Conservation (phyloP, 2,113 vertebrate genomes). For the Nothocercus nigrocapillus region DNA sequence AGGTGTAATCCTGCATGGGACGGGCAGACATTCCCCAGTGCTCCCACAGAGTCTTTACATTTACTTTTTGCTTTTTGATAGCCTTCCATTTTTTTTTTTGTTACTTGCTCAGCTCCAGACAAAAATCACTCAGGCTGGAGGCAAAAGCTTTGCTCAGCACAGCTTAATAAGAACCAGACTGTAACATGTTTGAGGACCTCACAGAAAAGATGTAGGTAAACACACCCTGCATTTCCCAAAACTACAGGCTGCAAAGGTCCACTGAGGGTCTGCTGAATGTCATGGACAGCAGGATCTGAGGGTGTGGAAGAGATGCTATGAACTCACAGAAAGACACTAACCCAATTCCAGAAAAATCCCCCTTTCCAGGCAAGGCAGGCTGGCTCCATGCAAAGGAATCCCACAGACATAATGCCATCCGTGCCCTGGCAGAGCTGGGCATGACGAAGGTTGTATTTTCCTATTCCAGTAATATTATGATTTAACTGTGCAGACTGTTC, state of each 20-base stretch:
- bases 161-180: not conserved
- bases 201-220: not conserved
- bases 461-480: constrained; percentile 18
- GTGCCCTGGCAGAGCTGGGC: not conserved
- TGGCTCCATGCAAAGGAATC: not conserved
- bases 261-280: not conserved
- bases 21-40: not conserved
- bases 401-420: not conserved
- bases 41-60: not conserved
- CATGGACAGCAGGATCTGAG: not conserved
- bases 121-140: not conserved
- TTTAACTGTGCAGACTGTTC: constrained; percentile 5
- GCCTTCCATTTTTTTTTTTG: not conserved
- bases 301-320: not conserved
- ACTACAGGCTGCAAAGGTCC: not conserved
- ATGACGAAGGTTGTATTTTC: not conserved
- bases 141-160: not conserved
- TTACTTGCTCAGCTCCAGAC: not conserved
- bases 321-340: not conserved
- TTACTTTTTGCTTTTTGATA: too few species aligned
- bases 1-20: not conserved
- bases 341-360: not conserved
- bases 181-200: not conserved
- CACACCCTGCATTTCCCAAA: not conserved
- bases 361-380: not conserved